Base-by-base conservation (phyloP, 2,888 invertebrate species). In the Trichogramma dendrolimi region DNA sequence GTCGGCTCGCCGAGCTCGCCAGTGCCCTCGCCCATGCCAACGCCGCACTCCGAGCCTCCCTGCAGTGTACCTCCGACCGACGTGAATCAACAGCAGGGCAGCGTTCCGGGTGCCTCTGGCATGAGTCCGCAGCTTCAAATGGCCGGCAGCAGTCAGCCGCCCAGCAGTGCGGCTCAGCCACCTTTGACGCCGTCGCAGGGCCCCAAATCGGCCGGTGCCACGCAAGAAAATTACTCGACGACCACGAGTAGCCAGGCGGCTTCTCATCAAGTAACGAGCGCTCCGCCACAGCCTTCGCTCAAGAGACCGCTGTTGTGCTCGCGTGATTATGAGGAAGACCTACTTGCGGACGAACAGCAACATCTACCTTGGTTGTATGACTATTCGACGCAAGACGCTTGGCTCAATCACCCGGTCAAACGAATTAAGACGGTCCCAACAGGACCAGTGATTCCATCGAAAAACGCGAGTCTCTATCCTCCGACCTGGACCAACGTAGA, bases 351-450 rank as follows among this genome's bases (percentile, higher is more conserved):
- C 76, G 90, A 90, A 75, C 87, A 87, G 71, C 86, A 88, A 61
- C 86, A 87, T 61, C 83, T 91, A 68, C 88, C 91, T 70, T 85
- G 90, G 81, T 84, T 96, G 27, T 96, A 96, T 80, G 94, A 96
- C 81, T 94, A 94, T 81, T 85, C 91, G 69, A 87, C 88, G 71
- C 68, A 77, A 80, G 78, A 79, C 60, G 78, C 79, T 5, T 79
- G 94, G 94, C 83, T 94, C 74, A 89, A 94, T 78, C 91, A 94
- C 81, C 94, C 94, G 0, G 91, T 95, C 65, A 96, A 95, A 81
- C 87, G 91, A 72, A 90, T 92, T 80, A 91, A 92, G 80, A 27
- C 27, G 27, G 27, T 27, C 27, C 27, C 27, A 27, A 27, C 27
- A 27, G 27, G 78, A 70, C 74, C 76, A 72, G 79, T 78, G 64